phyloP scores from a whole-genome alignment of 2,113 vertebrate genomes.

The Pituophis catenifer region DNA sequence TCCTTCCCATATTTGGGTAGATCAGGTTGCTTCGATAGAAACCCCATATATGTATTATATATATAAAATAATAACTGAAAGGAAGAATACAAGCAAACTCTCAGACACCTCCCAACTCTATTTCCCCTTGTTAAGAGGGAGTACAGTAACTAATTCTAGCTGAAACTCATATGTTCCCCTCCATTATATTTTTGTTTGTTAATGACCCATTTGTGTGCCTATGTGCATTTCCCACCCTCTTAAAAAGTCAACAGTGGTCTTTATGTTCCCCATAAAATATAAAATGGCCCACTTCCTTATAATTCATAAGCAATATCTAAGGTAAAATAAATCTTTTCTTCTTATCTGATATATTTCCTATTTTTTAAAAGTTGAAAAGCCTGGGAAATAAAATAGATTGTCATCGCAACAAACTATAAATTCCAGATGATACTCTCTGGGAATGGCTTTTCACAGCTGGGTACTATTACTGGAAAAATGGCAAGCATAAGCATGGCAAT shows the following conservation, averaged over 20 bases:
- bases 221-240: background rate
- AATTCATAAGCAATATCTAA: background rate
- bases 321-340: background rate
- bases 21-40: too few relatives aligned
- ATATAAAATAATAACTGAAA: background rate
- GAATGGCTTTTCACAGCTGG: background rate
- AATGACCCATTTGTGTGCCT: background rate
- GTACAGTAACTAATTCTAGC: background rate
- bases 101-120: background rate
- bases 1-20: too few relatives aligned
- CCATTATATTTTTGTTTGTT: background rate
- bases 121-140: background rate
- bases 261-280: background rate
- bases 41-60: too few relatives aligned
- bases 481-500: background rate
- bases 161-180: background rate
- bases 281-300: background rate
- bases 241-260: background rate
- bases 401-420: background rate
- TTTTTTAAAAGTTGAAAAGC: background rate
- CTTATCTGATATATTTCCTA: background rate
- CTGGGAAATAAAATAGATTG: background rate
- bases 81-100: background rate
- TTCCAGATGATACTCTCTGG: background rate
- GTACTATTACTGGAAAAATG: background rate